Evolutionary conservation across 2,888 invertebrate genomes (phyloP).

Genomic region (Ischnura elegans): DNA sequence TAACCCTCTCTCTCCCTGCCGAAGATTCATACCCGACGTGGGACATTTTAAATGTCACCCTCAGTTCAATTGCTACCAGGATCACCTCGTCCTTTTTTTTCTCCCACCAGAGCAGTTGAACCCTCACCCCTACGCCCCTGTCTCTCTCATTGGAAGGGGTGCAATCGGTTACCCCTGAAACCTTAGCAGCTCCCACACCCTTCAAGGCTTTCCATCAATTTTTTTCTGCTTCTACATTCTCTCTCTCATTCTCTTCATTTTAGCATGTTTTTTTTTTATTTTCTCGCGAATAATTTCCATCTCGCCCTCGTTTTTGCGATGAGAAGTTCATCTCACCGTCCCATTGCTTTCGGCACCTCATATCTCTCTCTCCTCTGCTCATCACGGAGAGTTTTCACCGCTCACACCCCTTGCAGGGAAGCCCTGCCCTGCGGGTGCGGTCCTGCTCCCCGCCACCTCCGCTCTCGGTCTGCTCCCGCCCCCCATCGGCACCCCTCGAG

Average conservation of each 20-base stretch:
- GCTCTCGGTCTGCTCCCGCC: neutral
- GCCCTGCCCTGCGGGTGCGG: too few relatives aligned
- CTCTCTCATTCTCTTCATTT: neutral
- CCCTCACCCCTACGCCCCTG: neutral
- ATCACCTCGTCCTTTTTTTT: neutral
- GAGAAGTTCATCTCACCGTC: conserved; percentile 60
- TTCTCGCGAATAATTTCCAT: conserved; percentile 66
- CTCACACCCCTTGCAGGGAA: too few relatives aligned
- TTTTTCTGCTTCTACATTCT: neutral
- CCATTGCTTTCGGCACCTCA: conserved; percentile 64
- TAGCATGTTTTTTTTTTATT: conserved; percentile 50
- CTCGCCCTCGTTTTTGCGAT: conserved; percentile 55
- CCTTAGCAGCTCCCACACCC: neutral
- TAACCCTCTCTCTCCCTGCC: neutral
- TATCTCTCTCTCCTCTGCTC: conserved; percentile 6
- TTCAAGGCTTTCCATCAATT: neutral
- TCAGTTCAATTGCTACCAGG: neutral
- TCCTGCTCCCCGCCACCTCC: neutral
- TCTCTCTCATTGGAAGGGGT: neutral
- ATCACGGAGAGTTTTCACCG: neutral
- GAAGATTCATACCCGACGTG: neutral
- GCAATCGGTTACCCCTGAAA: neutral
- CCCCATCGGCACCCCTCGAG: neutral
- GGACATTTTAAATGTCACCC: neutral
- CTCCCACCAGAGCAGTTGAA: neutral